phyloP scores from a whole-genome alignment of 2,888 invertebrate species.

The Pristionchus arcanus region DNA sequence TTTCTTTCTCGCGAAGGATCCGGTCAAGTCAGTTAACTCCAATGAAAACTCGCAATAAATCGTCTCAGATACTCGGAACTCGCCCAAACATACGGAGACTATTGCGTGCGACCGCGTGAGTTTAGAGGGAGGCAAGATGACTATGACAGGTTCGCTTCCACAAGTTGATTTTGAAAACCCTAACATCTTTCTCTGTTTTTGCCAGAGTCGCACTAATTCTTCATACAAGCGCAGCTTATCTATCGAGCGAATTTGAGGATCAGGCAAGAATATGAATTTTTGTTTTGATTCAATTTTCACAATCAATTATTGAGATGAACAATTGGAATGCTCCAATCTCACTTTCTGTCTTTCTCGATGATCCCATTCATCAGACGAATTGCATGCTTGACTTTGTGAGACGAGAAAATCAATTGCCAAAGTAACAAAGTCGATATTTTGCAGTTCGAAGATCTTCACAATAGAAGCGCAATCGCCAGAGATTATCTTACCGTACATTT shows the following conservation, averaged over 20 bases:
- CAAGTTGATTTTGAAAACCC: background rate
- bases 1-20: too few relatives aligned
- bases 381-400: slow-evolving; percentile 1
- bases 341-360: background rate
- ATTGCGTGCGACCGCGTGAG: background rate
- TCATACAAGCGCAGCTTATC: background rate
- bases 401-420: too few relatives aligned
- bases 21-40: too few relatives aligned
- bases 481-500: slow-evolving; percentile 13
- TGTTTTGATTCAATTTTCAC: background rate
- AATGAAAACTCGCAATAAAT: too few relatives aligned
- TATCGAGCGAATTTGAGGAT: background rate
- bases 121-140: background rate
- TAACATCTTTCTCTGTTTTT: background rate
- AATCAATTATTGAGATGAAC: background rate
- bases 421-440: background rate
- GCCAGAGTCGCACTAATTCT: slow-evolving; percentile 17
- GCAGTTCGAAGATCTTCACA: background rate
- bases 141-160: background rate
- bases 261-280: background rate
- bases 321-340: slow-evolving; percentile 26
- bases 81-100: background rate
- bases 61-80: background rate
- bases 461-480: background rate
- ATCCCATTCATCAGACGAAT: background rate